Evolutionary conservation across 1,140 invertebrate species (phyloP).

Genomic region (Potamilus streckersoni): DNA sequence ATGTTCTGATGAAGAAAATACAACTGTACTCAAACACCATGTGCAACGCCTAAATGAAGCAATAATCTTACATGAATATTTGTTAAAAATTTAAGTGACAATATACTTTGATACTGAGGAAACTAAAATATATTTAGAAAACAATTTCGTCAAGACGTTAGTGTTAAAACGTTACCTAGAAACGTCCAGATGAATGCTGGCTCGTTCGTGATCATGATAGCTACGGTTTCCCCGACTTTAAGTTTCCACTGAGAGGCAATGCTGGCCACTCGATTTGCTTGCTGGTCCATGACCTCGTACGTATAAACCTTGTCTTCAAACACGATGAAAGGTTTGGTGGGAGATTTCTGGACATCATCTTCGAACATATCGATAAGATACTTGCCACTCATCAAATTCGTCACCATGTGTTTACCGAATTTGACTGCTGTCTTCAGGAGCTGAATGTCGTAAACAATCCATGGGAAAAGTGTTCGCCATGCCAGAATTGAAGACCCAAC

Average conservation of each 20-base stretch:
- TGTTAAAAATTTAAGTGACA: too few species aligned
- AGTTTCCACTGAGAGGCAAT: slow-evolving; percentile 40
- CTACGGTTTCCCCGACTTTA: slow-evolving; percentile 43
- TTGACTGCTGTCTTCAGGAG: slow-evolving; percentile 25
- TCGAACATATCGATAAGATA: slow-evolving; percentile 56
- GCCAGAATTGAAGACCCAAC: slow-evolving; percentile 25
- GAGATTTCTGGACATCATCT: slow-evolving; percentile 32
- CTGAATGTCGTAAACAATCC: slow-evolving; percentile 40
- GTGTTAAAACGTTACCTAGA: slow-evolving; percentile 40
- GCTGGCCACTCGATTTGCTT: slow-evolving; percentile 55
- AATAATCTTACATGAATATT: too few species aligned
- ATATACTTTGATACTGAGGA: too few species aligned
- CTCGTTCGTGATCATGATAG: slow-evolving; percentile 53
- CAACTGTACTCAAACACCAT: too few species aligned
- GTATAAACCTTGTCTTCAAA: slow-evolving; percentile 50
- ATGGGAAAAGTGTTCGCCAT: slow-evolving; percentile 41
- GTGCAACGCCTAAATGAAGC: too few species aligned
- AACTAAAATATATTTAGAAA: too few species aligned
- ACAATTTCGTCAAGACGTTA: too few species aligned
- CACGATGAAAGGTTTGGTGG: slow-evolving; percentile 45
- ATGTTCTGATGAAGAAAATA: too few species aligned
- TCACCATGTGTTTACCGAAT: background rate
- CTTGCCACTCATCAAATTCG: slow-evolving; percentile 15
- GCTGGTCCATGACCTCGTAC: slow-evolving; percentile 49
- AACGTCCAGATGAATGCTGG: slow-evolving; percentile 60